Base-by-base conservation (phyloP, 30 jellyfish, hydroid and myxozoan genomes). In the Cassiopea xamachana region DNA sequence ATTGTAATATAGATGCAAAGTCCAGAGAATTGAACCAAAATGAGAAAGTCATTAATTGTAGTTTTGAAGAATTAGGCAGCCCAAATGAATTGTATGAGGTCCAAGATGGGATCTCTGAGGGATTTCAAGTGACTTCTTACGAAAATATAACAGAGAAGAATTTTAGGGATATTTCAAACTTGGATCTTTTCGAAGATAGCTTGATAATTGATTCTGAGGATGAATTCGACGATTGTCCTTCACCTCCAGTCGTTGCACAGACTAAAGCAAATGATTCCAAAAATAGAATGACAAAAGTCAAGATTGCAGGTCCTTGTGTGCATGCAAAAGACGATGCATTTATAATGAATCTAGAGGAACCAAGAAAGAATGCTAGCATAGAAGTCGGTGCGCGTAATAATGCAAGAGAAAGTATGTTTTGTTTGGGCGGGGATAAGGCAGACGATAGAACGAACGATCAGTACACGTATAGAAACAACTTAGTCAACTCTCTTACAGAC, bases 161-260 rank as follows among this genome's bases (percentile, higher is more conserved):
- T 8, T 6, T 16, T 7, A 2, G 17, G 48, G 95, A 88, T 9
- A 46, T 88, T 17, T 88, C 95, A 43, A 79, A 51, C 55, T 15
- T 80, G 55, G 89, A 80, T 44, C 50, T 84, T 0, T 88, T 88
- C 48, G 95, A 90, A 3, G 95, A 88, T 50, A 88, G 95, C 64
- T 15, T 88, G 64, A 46, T 50, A 13, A 19, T n/a, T 1, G 93
- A 90, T 60, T 68, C 1, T 13, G 92, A 87, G 18, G 98, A 87
- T 19, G 98, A 93, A 15, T 78, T 88, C 70, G 94, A 88, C 7
- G 92, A 77, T 13, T 83, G 92, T 17, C 91, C 94, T 2, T 88
- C 98, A 7, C 97, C 98, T n/a, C 97, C 98, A 13, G 92, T 93
- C 48, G 97, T 93, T 47, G 83, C 93, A 1, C 92, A 81, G 77